A percentile compares a stretch with the other conserved stretches of the same genome.
phyloP scores from a whole-genome alignment of 2,113 vertebrate species.

The Loxodonta africana region DNA sequence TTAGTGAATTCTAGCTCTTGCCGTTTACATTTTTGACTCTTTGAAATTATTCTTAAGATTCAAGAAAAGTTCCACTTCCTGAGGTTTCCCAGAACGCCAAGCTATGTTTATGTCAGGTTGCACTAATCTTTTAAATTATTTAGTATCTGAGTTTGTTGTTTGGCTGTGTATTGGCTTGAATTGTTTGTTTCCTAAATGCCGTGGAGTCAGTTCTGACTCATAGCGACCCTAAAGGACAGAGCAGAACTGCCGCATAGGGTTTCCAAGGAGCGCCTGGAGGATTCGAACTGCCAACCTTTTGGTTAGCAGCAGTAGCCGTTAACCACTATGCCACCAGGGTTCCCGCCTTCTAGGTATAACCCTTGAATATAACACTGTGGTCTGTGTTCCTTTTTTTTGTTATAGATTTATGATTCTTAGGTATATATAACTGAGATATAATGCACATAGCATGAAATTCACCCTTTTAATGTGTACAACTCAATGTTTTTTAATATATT shows the following conservation, averaged over 20 bases:
- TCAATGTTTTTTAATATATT: too few relatives aligned
- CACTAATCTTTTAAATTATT: constrained; percentile 2
- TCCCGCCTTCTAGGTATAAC: not conserved
- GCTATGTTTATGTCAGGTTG: constrained; percentile 32
- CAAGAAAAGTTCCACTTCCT: not conserved
- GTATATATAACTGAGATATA: too few relatives aligned
- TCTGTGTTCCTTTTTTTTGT: not conserved
- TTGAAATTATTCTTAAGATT: constrained; percentile 54
- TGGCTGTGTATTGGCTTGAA: not conserved
- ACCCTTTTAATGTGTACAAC: too few relatives aligned
- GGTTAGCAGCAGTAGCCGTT: too few relatives aligned
- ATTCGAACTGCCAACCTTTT: too few relatives aligned
- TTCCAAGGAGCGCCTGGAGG: too few relatives aligned
- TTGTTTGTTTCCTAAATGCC: not conserved
- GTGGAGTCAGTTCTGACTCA: too few relatives aligned
- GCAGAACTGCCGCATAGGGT: too few relatives aligned
- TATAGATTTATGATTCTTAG: not conserved
- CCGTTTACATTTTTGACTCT: constrained; percentile 27
- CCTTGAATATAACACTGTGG: not conserved
- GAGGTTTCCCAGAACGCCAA: constrained; percentile 12
- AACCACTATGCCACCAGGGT: too few relatives aligned
- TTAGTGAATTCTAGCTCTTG: constrained; percentile 17
- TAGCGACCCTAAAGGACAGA: too few relatives aligned
- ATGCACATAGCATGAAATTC: too few relatives aligned
- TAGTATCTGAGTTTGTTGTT: constrained; percentile 20